Evolutionary conservation across 2,888 invertebrate species (phyloP).

Genomic region (Philereme vetulata): DNA sequence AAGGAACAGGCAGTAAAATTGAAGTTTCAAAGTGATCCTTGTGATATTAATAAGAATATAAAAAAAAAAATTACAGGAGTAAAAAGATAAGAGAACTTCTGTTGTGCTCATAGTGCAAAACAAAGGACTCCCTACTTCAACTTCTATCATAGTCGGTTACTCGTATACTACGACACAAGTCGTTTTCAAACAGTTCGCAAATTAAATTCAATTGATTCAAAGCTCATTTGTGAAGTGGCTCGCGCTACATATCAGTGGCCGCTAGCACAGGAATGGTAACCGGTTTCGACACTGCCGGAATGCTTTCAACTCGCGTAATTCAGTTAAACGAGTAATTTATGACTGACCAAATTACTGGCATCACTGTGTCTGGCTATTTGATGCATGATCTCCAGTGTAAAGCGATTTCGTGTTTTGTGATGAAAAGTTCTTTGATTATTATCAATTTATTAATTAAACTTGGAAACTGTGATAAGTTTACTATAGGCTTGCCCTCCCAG

Average conservation of each 20-base stretch:
- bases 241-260: conserved; percentile 63
- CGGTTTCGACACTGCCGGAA: conserved; percentile 69
- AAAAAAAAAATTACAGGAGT: too few relatives aligned
- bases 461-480: too few relatives aligned
- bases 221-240: conserved; percentile 68
- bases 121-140: too few relatives aligned
- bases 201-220: conserved; percentile 70
- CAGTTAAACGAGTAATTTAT: conserved; percentile 83
- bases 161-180: too few relatives aligned
- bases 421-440: conserved; percentile 6
- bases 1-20: too few relatives aligned
- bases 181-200: conserved; percentile 40
- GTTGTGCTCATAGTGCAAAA: too few relatives aligned
- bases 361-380: conserved; percentile 64
- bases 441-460: too few relatives aligned
- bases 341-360: conserved; percentile 78
- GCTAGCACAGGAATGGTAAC: conserved; percentile 60
- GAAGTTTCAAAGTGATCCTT: too few relatives aligned
- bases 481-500: too few relatives aligned
- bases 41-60: too few relatives aligned
- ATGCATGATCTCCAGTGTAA: conserved; percentile 49
- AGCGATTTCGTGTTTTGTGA: conserved; percentile 37
- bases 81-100: too few relatives aligned
- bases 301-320: conserved; percentile 81
- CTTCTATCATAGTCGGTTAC: too few relatives aligned